These are phyloP conservation scores for Drosophila fulvimacula DNA, from an alignment of 2,888 invertebrate species.

Conservation along the genomic window DNA sequence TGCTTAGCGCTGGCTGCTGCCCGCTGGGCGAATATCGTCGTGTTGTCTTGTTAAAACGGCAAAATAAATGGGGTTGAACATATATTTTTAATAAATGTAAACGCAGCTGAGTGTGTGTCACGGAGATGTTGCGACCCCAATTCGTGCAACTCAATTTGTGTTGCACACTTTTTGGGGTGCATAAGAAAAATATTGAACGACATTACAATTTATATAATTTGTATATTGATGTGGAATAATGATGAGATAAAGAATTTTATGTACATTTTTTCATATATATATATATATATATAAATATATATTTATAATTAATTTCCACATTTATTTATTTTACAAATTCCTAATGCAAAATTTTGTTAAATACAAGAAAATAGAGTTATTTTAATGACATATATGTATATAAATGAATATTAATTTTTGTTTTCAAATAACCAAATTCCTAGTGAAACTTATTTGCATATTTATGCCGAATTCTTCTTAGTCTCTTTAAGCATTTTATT, in stretches of 20 bases:
- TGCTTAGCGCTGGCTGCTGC: constrained; percentile 39
- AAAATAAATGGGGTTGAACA: constrained; percentile 26
- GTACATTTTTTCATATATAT: neutral
- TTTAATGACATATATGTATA: too few relatives aligned
- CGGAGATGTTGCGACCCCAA: constrained; percentile 5
- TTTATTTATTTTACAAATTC: too few relatives aligned
- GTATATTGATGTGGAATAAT: neutral
- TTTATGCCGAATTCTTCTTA: too few relatives aligned
- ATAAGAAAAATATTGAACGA: neutral
- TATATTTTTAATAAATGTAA: constrained; percentile 26
- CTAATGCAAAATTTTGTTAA: too few relatives aligned
- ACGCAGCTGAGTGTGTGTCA: constrained; percentile 12
- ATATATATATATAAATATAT: neutral
- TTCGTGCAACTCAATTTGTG: neutral
- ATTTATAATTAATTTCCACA: neutral
- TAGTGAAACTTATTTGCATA: too few relatives aligned
- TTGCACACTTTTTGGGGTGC: constrained; percentile 6
- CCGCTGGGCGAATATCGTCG: constrained; percentile 45
- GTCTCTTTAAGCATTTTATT: too few relatives aligned
- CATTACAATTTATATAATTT: neutral
- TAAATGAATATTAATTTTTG: too few relatives aligned
- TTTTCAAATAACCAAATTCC: too few relatives aligned
- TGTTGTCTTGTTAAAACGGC: constrained; percentile 29
- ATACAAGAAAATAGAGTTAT: too few relatives aligned
- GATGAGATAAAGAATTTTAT: neutral